phyloP scores from a whole-genome alignment of 1,140 invertebrate genomes.

The Drosophila novamexicana region DNA sequence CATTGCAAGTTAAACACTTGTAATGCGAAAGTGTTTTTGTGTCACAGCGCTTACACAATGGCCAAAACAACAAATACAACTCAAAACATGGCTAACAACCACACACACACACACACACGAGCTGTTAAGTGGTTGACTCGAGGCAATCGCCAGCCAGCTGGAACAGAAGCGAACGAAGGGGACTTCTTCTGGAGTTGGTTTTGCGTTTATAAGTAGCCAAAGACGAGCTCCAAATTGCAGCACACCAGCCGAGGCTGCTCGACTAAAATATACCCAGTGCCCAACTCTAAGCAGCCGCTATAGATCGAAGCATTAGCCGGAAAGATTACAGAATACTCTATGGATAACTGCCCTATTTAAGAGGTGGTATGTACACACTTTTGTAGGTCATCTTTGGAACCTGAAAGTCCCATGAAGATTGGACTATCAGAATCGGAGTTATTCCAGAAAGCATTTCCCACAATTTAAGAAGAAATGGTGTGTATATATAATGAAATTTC shows the following conservation, averaged over 20 bases:
- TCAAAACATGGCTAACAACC: constrained; percentile 13
- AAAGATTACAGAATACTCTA: too few species aligned
- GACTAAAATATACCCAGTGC: not conserved
- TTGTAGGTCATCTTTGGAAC: too few species aligned
- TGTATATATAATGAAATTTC: not conserved
- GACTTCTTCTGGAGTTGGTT: not conserved
- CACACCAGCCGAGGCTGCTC: not conserved
- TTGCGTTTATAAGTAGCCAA: not conserved
- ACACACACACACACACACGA: constrained; percentile 67
- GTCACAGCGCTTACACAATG: constrained; percentile 70
- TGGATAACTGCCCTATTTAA: too few species aligned
- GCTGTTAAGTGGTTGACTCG: constrained; percentile 61
- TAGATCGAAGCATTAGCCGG: too few species aligned
- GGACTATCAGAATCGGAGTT: too few species aligned
- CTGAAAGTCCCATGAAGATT: too few species aligned
- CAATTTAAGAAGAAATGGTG: too few species aligned
- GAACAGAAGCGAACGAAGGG: not conserved
- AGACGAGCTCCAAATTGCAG: not conserved
- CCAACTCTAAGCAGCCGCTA: too few species aligned
- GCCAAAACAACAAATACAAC: constrained; percentile 15
- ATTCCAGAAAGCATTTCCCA: too few species aligned
- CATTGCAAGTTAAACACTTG: constrained; percentile 71
- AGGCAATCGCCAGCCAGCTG: constrained; percentile 29
- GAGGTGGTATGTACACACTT: too few species aligned
- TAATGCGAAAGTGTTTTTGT: constrained; percentile 79